Base-by-base conservation (phyloP, 2,888 invertebrate genomes). In the Thymelicus acteon region DNA sequence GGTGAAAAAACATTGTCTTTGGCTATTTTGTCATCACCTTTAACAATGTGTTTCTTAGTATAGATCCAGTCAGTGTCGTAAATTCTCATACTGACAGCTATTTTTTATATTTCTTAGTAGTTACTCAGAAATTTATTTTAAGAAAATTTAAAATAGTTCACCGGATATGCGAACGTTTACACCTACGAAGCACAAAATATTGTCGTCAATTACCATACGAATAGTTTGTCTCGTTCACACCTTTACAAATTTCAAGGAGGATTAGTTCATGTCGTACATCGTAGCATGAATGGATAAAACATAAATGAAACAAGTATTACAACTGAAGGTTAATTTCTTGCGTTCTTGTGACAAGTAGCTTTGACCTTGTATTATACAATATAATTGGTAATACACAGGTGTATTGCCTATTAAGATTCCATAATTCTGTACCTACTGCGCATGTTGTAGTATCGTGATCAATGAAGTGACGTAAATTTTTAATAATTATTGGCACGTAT, bases 111-210 rank as follows among this genome's bases (percentile, higher is more conserved):
- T 44, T 44, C 44, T 44, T 10, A 10, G 10, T 44, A 54, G 39
- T 67, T 60, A 54, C 31, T 72, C 73, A 60, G 67, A 58, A 75
- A 80, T 78, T 73, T 72, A 54, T 66, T 63, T 63, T 58, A 31
- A 47, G 66, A 58, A 48, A 24, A 66, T 47, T 57, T 15, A 40
- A 60, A 67, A 87, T 87, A 87, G 84, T 83, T 73, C 79, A 75
- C 75, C 85, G 85, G 82, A 85, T 82, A 80, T 80, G 60, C 60
- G 24, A 60, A 60, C 67, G 12, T 39, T 39, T 60, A 67, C 67
- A 40, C 60, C 52, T 52, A 67, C 60, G 52, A 40, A 49, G 57
- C 15, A 10, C 7, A 31, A 19, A 47, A 49, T 40, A 60, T 67
- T 60, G 60, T 52, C 60, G 54, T 61, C 52, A 15, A 19, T 37